Conservation (phyloP, 2,113 vertebrate genomes). For the Chlorodrepanis virens region DNA sequence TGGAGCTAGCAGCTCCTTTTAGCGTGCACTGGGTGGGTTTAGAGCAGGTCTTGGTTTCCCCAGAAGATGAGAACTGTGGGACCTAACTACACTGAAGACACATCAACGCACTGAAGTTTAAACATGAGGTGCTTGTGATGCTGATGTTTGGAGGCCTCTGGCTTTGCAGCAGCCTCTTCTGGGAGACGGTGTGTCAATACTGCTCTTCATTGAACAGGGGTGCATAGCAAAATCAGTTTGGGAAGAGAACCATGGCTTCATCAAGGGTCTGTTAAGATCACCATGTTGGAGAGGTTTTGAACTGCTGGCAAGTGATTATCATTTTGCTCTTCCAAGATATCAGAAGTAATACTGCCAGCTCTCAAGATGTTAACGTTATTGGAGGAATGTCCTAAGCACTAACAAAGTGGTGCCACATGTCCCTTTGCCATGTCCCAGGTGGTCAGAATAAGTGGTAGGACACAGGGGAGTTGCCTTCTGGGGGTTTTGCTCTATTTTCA, state of each 20-base stretch:
- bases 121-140: background rate
- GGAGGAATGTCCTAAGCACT: background rate
- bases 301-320: background rate
- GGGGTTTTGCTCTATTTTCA: background rate
- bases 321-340: background rate
- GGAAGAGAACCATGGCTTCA: background rate
- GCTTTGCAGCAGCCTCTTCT: background rate
- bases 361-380: background rate
- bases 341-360: background rate
- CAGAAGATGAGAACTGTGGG: background rate
- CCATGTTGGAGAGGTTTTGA: background rate
- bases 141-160: background rate
- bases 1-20: background rate
- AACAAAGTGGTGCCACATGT: background rate
- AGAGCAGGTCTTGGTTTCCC: background rate
- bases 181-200: background rate
- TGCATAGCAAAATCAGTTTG: background rate
- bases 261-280: background rate
- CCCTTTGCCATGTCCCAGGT: background rate
- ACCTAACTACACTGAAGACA: background rate
- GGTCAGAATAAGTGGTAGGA: rapidly evolving
- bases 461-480: background rate
- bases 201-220: background rate
- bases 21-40: background rate
- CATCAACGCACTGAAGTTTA: background rate